Base-by-base conservation (phyloP, 2,797 vertebrate species). In the Sebastes oblongus region DNA sequence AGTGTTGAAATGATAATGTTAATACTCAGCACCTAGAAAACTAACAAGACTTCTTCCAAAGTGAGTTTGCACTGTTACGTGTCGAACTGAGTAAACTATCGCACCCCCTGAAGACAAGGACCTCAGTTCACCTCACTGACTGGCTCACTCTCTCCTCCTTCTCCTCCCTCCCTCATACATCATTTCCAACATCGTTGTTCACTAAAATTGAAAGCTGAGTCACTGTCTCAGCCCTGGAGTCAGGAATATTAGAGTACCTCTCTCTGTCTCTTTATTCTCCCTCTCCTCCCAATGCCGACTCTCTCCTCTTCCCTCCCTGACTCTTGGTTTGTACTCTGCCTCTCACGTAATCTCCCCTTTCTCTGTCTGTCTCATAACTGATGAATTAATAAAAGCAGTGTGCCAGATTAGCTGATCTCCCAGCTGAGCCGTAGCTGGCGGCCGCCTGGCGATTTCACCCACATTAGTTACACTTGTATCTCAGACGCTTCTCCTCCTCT, bases 381-480 rank as follows among this genome's bases (percentile, higher is more conserved):
- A 83, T 91, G 84, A 81, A 92, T 90, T 88, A 88, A 87, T 85
- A 80, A 85, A 75, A 67, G 60, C 70, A 6, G 56, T 34, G 75
- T 75, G 75, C 80, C 52, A 77, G 70, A 88, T 89, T 25, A 83
- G 86, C 77, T 62, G 66, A 66, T 80, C 77, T 81, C 82, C 83
- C 85, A 59, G 78, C 76, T 77, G 88, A 92, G 75, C 29, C 7
- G 54, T 34, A 25, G 82, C 86, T 66, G 82, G 58, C 34, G 71
- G 81, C 77, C 58, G 54, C 77, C 68, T 60, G 77, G 10, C 83
- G 86, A 89, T 86, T 92, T 91, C 88, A 87, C 77, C 80, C 84
- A 82, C 85, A 86, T 91, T 83, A 88, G 71, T 84, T 81, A 83
- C 84, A 85, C 80, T 85, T 80, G 86, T 83, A 62, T 81, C 87